Base-by-base conservation (phyloP, 2,888 invertebrate genomes). In the Andrena bucephala region DNA sequence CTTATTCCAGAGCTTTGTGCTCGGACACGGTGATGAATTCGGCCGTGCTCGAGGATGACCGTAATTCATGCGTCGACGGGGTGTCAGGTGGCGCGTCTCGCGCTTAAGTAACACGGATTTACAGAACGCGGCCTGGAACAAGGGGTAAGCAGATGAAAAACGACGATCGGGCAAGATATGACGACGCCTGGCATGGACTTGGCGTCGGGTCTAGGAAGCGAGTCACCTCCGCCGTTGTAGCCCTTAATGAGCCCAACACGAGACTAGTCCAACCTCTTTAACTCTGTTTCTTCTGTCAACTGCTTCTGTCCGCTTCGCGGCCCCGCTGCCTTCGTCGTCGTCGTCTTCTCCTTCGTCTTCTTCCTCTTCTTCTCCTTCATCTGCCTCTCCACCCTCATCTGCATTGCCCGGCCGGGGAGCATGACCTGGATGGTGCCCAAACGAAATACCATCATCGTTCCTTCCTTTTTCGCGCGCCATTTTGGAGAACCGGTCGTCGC, bases 351-450 rank as follows among this genome's bases (percentile, higher is more conserved):
- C 68, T 24, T 63, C 70, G 77, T 75, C 74, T 75, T 76, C 68
- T 65, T 65, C 59, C 79, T 69, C 83, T 79, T 74, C 81, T 62
- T 70, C 68, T 24, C 66, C 70, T 80, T 75, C 74, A 42, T 75
- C 75, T 50, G 24, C 77, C 65, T 65, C 71, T 82, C 73, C 88
- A 81, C 89, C 86, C 83, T 82, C 89, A 66, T 77, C 86, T 68
- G 7, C 80, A 76, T 69, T 78, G 66, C 42, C 84, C 42, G 89
- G 79, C 84, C 89, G 42, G 57, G 87, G 78, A 85, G 90, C 85
- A 88, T 93, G 92, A 93, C 93, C 93, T 92, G 92, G 92, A 92
- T 92, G 90, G 90, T 89, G 86, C 92, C 93, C 92, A 93, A 92
- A 86, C 90, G 88, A 87, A 89, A 89, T 89, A 89, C 89, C 89